Base-by-base conservation (phyloP, 2,113 vertebrate species). In the Phoenicopterus ruber region DNA sequence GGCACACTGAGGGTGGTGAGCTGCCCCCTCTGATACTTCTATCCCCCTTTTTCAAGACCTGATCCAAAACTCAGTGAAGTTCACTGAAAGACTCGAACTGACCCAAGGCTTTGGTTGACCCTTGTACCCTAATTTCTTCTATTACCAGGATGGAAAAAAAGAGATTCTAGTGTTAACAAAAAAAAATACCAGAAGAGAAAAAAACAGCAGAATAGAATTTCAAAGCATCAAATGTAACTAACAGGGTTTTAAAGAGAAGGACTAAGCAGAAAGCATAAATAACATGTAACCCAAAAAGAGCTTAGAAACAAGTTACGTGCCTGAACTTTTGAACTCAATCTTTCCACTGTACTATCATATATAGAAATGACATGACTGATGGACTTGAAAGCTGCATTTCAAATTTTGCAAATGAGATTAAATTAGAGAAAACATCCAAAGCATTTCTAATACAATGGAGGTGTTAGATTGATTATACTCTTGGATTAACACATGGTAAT, bases 401-500 rank as follows among this genome's bases (percentile, higher is more conserved):
- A 85, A 78, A 85, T 84, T 96, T 71, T 88, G 73, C 67, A 87
- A 54, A 59, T 92, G 88, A 95, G 84, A 94, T 96, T 91, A 91
- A 91, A 93, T 96, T 94, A 91, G 49, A 81, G 69, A 91, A 90
- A 88, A 70, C 55, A 88, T 82, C 73, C 63, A 81, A 80, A 76
- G n/a, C 25, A 66, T 87, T 83, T 91, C 71, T 88, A 81, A 31
- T 49, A 61, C 90, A 84, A 70, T 57, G 58, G 72, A 93, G 52
- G 71, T 13, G 3, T 85, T 84, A 66, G 77, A 85, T 47, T 94
- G 93, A 95, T 96, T 94, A 76, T 57, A 49, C 55, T 74, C 32
- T 57, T 80, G 94, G 81, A 96, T 88, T 94, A 96, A 93, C 72
- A 89, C 89, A 85, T 95, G 54, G 88, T 42, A 95, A 96, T 49